These are phyloP conservation scores for Oreochromis mossambicus DNA, from an alignment of 2,797 vertebrate species.

Conservation along the genomic window DNA sequence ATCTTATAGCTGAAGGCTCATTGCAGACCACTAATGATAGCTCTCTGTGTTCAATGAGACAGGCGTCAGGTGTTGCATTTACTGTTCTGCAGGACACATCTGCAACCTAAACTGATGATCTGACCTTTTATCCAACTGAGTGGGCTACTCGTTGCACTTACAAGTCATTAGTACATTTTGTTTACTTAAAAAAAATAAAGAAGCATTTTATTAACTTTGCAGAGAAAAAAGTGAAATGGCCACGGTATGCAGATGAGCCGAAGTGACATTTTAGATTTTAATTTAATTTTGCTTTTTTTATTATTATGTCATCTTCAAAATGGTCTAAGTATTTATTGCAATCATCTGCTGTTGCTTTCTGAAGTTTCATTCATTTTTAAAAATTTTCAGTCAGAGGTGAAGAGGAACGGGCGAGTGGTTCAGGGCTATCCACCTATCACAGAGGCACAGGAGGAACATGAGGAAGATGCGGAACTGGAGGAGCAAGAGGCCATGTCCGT, in stretches of 20 bases:
- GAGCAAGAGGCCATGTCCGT: conserved; percentile 27
- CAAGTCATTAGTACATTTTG: not conserved
- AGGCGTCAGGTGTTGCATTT: not conserved
- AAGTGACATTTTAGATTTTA: not conserved
- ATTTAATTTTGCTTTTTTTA: not conserved
- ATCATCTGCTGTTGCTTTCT: not conserved
- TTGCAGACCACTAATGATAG: not conserved
- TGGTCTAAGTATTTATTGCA: not conserved
- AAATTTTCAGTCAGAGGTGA: conserved; percentile 54
- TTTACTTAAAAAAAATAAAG: not conserved
- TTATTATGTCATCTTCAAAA: not conserved
- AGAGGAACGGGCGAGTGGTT: conserved; percentile 68
- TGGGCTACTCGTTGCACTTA: not conserved
- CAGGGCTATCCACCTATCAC: conserved; percentile 60
- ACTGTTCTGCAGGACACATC: conserved; percentile 3
- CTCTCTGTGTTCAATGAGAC: not conserved
- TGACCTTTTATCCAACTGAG: conserved; percentile 4
- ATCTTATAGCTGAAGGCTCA: not conserved
- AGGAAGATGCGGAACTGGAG: conserved; percentile 42
- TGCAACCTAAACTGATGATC: not conserved
- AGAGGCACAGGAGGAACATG: conserved; percentile 46
- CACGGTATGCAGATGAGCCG: not conserved
- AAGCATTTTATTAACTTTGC: not conserved
- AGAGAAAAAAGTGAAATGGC: not conserved
- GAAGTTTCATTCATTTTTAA: not conserved